Percentiles rank a stretch among this genome's conserved stretches.
Conservation (phyloP, 1,140 invertebrate species). For the Saccostrea echinata region DNA sequence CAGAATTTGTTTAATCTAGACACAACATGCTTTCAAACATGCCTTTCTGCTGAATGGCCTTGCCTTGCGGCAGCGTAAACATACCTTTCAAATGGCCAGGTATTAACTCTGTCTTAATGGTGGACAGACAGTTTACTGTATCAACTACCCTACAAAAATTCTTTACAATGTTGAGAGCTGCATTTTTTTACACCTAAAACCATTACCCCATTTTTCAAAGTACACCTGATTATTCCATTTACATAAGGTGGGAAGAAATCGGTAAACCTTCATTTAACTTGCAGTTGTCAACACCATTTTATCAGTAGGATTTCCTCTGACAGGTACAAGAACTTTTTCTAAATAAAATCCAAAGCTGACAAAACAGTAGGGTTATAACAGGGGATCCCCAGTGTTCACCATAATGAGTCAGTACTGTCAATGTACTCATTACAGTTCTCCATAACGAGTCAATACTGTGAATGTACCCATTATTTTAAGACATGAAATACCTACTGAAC, state of each 20-base stretch:
- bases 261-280: constrained; percentile 14
- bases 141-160: background rate
- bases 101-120: background rate
- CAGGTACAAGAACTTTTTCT: background rate
- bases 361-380: background rate
- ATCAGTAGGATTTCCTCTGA: constrained; percentile 30
- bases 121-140: background rate
- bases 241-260: constrained; percentile 11
- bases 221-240: background rate
- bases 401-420: background rate
- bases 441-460: background rate
- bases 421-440: background rate
- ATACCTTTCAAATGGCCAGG: background rate
- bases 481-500: too few relatives aligned
- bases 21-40: constrained; percentile 10
- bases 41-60: background rate
- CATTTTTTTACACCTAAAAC: background rate
- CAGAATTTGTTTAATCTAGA: constrained; percentile 23
- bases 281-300: constrained; percentile 6
- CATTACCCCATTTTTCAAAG: background rate
- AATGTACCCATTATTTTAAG: too few relatives aligned
- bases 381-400: background rate
- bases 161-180: background rate
- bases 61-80: constrained; percentile 1
- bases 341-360: background rate